Evolutionary conservation across 2,797 vertebrate species (phyloP), one percentile per base, ranked within the genome.

Genomic region (Phoxinus dragarum): DNA sequence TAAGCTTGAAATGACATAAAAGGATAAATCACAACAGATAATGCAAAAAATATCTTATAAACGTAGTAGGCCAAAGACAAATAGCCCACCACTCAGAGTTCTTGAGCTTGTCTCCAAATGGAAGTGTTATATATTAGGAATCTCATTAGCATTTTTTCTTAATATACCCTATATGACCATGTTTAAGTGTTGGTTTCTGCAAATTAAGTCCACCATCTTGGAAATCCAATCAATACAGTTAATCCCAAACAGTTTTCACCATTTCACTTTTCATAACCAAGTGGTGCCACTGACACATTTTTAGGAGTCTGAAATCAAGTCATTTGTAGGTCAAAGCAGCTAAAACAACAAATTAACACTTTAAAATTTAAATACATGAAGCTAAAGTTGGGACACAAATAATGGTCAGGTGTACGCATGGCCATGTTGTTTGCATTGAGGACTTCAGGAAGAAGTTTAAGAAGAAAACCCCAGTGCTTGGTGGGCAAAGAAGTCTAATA

Each of bases 1-100:
- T 84, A 93, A 91, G 90, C 90, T 89, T 89, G 79, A 89, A 91
- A 91, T 47, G 78, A 67, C 6, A 88, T 87, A 86, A 86, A 88
- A 67, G 52, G 84, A 88, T n/a, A 89, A 91, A 88, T 89, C 80
- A 89, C 78, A 27, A 88, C 34, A 83, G 38, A 90, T 90, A 93
- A 93, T 92, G 86, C 94, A 93, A 92, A 94, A 91, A 44, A 80
- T 27, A 83, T 76, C 27, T 47, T 72, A 31, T 72, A 76, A 38
- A 78, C 14, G 81, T n/a, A 40, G 54, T 74, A 54, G 59, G 72
- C 31, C 67, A 59, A 87, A 68, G 79, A 75, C 38, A 86, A 86
- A 78, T 11, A 66, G 42, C 38, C 68, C 76, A 78, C 71, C 49
- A 16, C 4, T 68, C 36, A 11, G 52, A 49, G 69, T 67, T 76